Base-by-base conservation (phyloP, 1,140 invertebrate species). In the Euglossa dilemma region DNA sequence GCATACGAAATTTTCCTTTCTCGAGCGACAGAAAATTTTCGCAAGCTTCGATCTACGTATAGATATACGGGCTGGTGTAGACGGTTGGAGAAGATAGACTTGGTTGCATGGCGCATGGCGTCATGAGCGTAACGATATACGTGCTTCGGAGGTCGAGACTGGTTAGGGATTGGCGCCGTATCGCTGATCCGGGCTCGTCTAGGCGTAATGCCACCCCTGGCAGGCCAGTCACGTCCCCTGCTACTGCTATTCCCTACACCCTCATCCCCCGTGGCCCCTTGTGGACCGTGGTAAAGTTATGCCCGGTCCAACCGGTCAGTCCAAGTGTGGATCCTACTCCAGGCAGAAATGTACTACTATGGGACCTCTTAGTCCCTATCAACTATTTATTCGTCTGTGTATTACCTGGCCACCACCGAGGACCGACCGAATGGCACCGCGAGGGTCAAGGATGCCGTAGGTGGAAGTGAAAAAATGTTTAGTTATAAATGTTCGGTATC, bases 151-250 rank as follows among this genome's bases (percentile, higher is more conserved):
- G 87, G 80, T 89, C 71, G 89, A 79, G 86, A 75, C 86, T 89
- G 91, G 91, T 89, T 92, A 92, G 92, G 80, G 90, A 93, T 93
- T 92, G 91, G 91, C 89, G 85, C 87, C 91, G 90, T 93, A 93
- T 90, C 92, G 91, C 89, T 92, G 92, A 93, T 93, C 92, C 92
- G 85, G 76, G 81, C 86, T 92, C 91, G 88, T 92, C 92, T 92
- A 89, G 88, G 73, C 87, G 89, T 92, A 92, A 93, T 92, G 85
- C 89, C 89, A 91, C 83, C 90, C 88, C 87, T 91, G 88, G 91
- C 87, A 93, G 90, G 91, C 92, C 86, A 87, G 91, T 93, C 92
- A 93, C 92, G 92, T 93, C 84, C 82, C 84, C 86, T 88, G 90
- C 87, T 89, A 87, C 89, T 87, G 87, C 89, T 84, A 92, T 92